Evolutionary conservation across 2,888 invertebrate genomes (phyloP).

Genomic region (Drosophila picticornis): DNA sequence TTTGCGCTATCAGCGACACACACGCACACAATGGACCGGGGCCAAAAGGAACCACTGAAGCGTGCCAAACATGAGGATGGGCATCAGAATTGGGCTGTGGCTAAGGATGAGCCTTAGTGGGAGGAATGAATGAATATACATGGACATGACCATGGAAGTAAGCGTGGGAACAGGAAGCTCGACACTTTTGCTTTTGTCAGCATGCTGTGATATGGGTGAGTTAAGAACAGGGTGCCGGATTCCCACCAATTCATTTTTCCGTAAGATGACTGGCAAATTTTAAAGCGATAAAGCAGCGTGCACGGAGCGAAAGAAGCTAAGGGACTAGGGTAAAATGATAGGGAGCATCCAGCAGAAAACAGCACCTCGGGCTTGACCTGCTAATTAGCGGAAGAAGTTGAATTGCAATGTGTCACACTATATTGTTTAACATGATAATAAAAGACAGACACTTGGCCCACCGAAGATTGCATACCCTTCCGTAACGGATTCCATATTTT

Average conservation of each 20-base stretch:
- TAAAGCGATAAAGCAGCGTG: conserved; percentile 36
- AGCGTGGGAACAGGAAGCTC: conserved; percentile 45
- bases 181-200: conserved; percentile 71
- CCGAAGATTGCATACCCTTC: not conserved
- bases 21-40: conserved; percentile 44
- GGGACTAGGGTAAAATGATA: not conserved
- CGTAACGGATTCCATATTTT: not conserved
- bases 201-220: conserved; percentile 10
- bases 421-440: not conserved
- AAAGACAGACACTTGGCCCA: not conserved
- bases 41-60: conserved; percentile 53
- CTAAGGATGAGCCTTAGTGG: not conserved
- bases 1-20: conserved; percentile 78
- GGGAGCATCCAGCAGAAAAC: conserved; percentile 11
- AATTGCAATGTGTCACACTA: conserved; percentile 26
- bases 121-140: conserved; percentile 1
- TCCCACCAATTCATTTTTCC: not conserved
- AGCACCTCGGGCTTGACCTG: conserved; percentile 59
- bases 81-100: conserved; percentile 1
- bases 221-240: not conserved
- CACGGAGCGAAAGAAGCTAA: conserved; percentile 9
- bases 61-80: conserved; percentile 41
- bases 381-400: conserved; percentile 59
- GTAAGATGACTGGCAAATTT: conserved; percentile 47
- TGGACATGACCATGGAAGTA: conserved; percentile 19